These are phyloP conservation scores for Berghia stephanieae DNA, from an alignment of 1,140 invertebrate species.

Conservation along the genomic window DNA sequence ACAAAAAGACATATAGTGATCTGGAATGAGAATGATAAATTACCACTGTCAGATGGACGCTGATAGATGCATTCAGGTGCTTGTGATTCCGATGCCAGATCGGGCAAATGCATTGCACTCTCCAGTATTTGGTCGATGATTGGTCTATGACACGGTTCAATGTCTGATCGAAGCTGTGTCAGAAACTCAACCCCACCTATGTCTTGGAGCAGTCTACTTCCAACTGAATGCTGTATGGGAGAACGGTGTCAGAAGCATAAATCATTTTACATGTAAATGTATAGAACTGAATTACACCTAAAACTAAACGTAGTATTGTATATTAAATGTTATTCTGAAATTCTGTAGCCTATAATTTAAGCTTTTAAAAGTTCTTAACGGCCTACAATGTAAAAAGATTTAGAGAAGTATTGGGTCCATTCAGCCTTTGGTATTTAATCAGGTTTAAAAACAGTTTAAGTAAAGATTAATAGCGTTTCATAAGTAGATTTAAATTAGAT, in stretches of 20 bases:
- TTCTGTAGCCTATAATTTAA: background rate
- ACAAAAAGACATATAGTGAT: too few species aligned
- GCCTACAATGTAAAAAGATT: background rate
- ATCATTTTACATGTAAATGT: background rate
- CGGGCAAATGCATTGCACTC: slow-evolving; percentile 58
- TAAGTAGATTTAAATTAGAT: too few species aligned
- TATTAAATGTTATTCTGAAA: background rate
- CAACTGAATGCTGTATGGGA: slow-evolving; percentile 56
- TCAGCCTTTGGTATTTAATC: too few species aligned
- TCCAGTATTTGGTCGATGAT: slow-evolving; percentile 62
- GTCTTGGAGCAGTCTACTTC: slow-evolving; percentile 57
- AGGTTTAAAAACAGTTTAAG: too few species aligned
- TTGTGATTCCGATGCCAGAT: slow-evolving; percentile 43
- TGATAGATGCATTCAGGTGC: slow-evolving; percentile 59
- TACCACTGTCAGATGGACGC: slow-evolving; percentile 50
- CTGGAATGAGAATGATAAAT: too few species aligned
- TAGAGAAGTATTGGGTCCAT: background rate
- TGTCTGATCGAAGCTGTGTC: slow-evolving; percentile 52
- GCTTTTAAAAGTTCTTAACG: background rate
- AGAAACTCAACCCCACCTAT: slow-evolving; percentile 63
- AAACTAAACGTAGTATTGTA: background rate
- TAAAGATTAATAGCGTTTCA: too few species aligned
- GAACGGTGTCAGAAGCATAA: background rate
- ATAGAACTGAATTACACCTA: background rate
- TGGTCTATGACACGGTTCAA: slow-evolving; percentile 45